A percentile compares a stretch with the other conserved stretches of the same genome.
Evolutionary conservation across 1,140 invertebrate genomes (phyloP).

Genomic region (Nebria ingens): DNA sequence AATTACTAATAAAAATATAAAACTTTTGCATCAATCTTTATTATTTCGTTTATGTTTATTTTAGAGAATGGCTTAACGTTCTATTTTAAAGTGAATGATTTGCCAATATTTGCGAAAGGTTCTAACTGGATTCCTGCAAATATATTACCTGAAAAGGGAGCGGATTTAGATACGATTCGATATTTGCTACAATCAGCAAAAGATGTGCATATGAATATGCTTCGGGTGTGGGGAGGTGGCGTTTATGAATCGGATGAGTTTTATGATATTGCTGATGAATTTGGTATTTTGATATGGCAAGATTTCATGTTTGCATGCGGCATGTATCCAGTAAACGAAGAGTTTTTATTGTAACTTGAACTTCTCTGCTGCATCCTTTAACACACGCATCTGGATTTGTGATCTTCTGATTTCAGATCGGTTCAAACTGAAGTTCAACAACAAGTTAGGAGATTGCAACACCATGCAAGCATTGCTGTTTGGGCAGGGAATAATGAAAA

Average conservation of each 20-base stretch:
- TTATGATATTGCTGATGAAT: slow-evolving; percentile 73
- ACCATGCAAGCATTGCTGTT: slow-evolving; percentile 80
- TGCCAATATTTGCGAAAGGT: slow-evolving; percentile 91
- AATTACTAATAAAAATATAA: slow-evolving; percentile 11
- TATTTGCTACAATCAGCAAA: slow-evolving; percentile 60
- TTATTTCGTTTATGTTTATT: no score
- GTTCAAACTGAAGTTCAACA: slow-evolving; percentile 72
- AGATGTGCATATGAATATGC: slow-evolving; percentile 83
- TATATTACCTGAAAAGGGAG: slow-evolving; percentile 70
- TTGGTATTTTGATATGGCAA: slow-evolving; percentile 81
- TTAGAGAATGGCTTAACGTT: slow-evolving; percentile 61
- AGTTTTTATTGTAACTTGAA: slow-evolving; percentile 53
- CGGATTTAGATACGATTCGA: slow-evolving; percentile 28
- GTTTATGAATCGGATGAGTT: slow-evolving; percentile 88
- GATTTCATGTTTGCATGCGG: slow-evolving; percentile 97
- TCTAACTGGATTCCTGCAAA: slow-evolving; percentile 92
- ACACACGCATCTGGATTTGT: neutral
- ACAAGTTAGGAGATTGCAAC: slow-evolving; percentile 73
- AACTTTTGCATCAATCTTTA: slow-evolving; percentile 24
- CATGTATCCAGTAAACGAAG: slow-evolving; percentile 75
- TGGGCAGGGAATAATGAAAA: slow-evolving; percentile 98
- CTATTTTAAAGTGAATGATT: slow-evolving; percentile 79
- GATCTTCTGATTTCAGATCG: slow-evolving; percentile 38
- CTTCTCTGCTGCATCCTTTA: neutral
- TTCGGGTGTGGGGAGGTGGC: slow-evolving; percentile 96